Percentiles rank a stretch among this genome's conserved stretches.
Evolutionary conservation across 1,140 invertebrate species (phyloP).

Genomic region (Vanessa tameamea): DNA sequence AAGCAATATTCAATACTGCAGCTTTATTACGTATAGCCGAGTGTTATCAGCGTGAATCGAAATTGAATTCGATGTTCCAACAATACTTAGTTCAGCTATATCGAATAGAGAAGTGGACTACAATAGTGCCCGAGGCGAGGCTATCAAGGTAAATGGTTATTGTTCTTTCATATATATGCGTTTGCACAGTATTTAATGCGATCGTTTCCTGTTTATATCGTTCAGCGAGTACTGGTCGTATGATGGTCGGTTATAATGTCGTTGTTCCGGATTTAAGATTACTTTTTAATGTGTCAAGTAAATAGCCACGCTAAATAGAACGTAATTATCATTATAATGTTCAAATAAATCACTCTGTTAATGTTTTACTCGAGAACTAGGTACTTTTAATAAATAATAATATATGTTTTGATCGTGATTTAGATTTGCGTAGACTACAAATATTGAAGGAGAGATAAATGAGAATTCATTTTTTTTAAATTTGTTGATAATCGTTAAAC

Average conservation of each 20-base stretch:
- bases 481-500: too few species aligned
- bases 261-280: conserved; percentile 20
- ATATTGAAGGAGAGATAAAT: too few species aligned
- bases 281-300: not conserved
- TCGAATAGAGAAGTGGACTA: conserved; percentile 47
- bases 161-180: conserved; percentile 56
- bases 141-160: conserved; percentile 57
- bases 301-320: too few species aligned
- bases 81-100: conserved; percentile 28
- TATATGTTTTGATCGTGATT: too few species aligned
- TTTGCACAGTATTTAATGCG: conserved; percentile 52
- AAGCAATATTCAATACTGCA: conserved; percentile 8
- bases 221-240: conserved; percentile 16
- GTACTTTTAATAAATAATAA: too few species aligned
- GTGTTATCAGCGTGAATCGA: conserved; percentile 23
- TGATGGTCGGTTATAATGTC: conserved; percentile 1
- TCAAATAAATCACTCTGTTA: too few species aligned
- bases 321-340: too few species aligned
- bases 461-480: too few species aligned
- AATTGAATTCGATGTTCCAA: conserved; percentile 32
- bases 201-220: conserved; percentile 47
- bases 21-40: not conserved
- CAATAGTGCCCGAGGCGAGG: conserved; percentile 48
- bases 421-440: too few species aligned
- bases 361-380: too few species aligned